A percentile compares a stretch with the other conserved stretches of the same genome.
phyloP scores from a whole-genome alignment of 2,113 vertebrate genomes.

The Egretta garzetta region DNA sequence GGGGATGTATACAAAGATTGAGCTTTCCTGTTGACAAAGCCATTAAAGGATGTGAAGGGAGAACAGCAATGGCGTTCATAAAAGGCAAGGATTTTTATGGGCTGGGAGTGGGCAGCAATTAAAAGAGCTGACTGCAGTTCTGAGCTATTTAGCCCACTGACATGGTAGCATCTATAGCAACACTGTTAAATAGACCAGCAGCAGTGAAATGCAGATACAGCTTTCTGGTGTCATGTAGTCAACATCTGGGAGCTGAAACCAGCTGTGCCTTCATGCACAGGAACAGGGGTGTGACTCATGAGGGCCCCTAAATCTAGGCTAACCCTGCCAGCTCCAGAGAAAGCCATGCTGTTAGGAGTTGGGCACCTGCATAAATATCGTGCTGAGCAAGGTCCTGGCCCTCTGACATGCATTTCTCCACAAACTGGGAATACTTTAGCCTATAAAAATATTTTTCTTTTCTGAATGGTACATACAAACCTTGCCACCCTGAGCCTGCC shows the following conservation, averaged over 20 bases:
- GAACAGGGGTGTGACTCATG: neutral
- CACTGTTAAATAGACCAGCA: neutral
- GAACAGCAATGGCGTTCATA: neutral
- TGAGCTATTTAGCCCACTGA: neutral
- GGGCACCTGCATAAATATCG: neutral
- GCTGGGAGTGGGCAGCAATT: neutral
- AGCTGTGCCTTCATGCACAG: neutral
- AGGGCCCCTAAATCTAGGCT: neutral
- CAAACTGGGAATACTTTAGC: neutral
- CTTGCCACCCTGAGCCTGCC: neutral
- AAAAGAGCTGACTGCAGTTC: neutral
- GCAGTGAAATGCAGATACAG: neutral
- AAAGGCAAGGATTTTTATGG: neutral
- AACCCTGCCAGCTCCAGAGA: neutral
- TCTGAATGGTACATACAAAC: neutral
- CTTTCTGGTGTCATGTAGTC: neutral
- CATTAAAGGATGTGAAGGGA: neutral
- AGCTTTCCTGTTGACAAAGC: neutral
- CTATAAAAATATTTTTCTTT: neutral
- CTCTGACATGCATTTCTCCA: neutral
- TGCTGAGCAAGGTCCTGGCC: rapidly evolving
- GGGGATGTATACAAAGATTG: neutral
- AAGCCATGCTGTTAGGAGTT: neutral
- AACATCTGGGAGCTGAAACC: neutral
- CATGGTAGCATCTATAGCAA: neutral